Base-by-base conservation (phyloP, 2,888 invertebrate species). In the Tanytarsus gracilentus region DNA sequence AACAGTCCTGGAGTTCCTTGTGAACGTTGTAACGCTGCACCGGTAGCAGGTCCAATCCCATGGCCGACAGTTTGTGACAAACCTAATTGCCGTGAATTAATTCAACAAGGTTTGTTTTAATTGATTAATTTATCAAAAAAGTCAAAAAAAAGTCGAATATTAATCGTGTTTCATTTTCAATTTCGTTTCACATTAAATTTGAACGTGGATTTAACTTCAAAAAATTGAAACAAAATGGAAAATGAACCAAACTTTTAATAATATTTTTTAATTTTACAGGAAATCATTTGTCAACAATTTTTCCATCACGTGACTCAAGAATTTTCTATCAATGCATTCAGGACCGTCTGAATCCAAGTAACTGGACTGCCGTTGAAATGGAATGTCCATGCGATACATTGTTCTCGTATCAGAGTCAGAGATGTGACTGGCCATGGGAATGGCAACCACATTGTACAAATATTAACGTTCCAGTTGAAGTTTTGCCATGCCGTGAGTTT, bases 341-440 rank as follows among this genome's bases (percentile, higher is more conserved):
- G 8, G n/a, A n/a, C n/a, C n/a, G n/a, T n/a, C n/a, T n/a, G n/a
- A 25, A n/a, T 5, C 50, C 50, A 27, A 5, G 1, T 3, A 44
- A 50, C 5, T 53, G 53, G 53, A 9, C 36, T 11, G 29, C 36
- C 5, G n/a, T 11, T 9, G 11, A 16, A 39, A 33, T 25, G 21
- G 7, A 33, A 5, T 53, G 53, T 14, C 53, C 27, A 53, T 53
- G 53, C 39, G 53, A 30, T 21, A 33, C 39, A 36, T 18, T n/a
- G 3, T 53, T 53, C 36, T 21, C 23, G 14, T 53, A n/a, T 25
- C 25, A 23, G 25, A 36, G 8, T 11, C 53, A 53, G 39, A 6
- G 26, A n/a, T 56, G 56, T 7, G 56, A 40, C 2, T 40, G 9
- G 5, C 44, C 56, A 26, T 56, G 40, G 27, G 18, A 44, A 8